Base-by-base conservation (phyloP, 2,888 invertebrate species). In the Margaritifera margaritifera region DNA sequence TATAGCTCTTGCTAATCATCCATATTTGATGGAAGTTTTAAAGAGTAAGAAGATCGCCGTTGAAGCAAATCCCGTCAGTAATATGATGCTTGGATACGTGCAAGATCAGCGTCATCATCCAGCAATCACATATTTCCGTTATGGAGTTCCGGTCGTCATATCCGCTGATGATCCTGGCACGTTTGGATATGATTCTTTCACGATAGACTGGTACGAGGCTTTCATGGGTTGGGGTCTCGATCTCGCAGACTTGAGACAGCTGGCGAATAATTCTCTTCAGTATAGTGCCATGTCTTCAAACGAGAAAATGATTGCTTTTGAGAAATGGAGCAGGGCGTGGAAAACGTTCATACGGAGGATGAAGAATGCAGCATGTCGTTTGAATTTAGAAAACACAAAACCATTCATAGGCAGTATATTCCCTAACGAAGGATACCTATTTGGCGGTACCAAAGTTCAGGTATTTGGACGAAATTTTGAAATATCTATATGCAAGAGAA, bases 151-250 rank as follows among this genome's bases (percentile, higher is more conserved):
- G 6, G 68, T 74, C 22, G 72, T 77, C n/a, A 57, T 77, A 18
- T 74, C 72, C 24, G 62, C 77, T 18, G 71, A 71, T 51, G 77
- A 77, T 56, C 77, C 77, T 0, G 69, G 64, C 6, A 72, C 71
- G 19, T 71, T 77, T 65, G 77, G 74, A 4, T 74, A 77, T 52
- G 66, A 77, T 51, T 72, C 72, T 57, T 77, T 77, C 24, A 77
- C 77, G 1, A 66, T 72, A 24, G 77, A 77, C 66, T 77, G 77
- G 77, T 77, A 77, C 42, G 74, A 74, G 25, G 74, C 74, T 18
- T 74, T 72, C 27, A 77, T 74, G 77, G 68, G 62, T 6, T 77
- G 74, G 74, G 72, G 74, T 19, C 52, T 77, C 24, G 64, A 67
- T 55, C 65, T 77, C 5, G 71, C 71, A 4, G 74, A 77, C 52